Conservation (phyloP, 2,797 vertebrate species). For the Telmatherina bonti region DNA sequence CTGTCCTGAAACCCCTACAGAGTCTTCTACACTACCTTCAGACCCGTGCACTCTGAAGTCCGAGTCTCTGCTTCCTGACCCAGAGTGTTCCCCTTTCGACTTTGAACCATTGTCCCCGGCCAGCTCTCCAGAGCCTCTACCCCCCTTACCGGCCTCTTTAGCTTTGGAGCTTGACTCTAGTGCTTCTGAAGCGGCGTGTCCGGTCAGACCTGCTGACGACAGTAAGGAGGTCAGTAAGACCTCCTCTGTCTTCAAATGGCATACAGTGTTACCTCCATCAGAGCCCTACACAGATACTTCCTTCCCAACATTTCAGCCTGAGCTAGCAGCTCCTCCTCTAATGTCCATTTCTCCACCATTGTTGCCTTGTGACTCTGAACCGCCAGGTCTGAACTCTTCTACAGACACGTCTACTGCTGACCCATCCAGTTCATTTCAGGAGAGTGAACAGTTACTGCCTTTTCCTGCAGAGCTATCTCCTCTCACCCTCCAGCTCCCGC, state of each 20-base stretch:
- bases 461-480: constrained; percentile 75
- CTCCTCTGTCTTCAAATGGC: constrained; percentile 71
- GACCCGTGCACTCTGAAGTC: constrained; percentile 19
- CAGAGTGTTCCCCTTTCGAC: constrained; percentile 62
- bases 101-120: constrained; percentile 70
- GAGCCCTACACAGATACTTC: constrained; percentile 50
- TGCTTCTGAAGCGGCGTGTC: background rate
- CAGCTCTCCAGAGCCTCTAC: constrained; percentile 67
- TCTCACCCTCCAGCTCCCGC: constrained; percentile 63
- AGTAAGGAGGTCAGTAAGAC: background rate
- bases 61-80: constrained; percentile 41
- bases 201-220: constrained; percentile 10
- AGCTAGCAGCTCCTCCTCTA: constrained; percentile 27
- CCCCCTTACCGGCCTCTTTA: constrained; percentile 48
- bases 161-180: constrained; percentile 44
- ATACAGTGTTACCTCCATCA: constrained; percentile 71
- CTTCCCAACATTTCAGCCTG: constrained; percentile 58
- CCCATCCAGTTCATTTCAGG: constrained; percentile 56
- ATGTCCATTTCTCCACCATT: constrained; percentile 14
- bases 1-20: constrained; percentile 24
- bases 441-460: constrained; percentile 62
- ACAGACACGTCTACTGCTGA: constrained; percentile 28
- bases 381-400: constrained; percentile 28
- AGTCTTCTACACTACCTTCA: constrained; percentile 32
- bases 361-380: constrained; percentile 32